Conservation (phyloP, 1,140 invertebrate species). For the Andrena cerasifolii region DNA sequence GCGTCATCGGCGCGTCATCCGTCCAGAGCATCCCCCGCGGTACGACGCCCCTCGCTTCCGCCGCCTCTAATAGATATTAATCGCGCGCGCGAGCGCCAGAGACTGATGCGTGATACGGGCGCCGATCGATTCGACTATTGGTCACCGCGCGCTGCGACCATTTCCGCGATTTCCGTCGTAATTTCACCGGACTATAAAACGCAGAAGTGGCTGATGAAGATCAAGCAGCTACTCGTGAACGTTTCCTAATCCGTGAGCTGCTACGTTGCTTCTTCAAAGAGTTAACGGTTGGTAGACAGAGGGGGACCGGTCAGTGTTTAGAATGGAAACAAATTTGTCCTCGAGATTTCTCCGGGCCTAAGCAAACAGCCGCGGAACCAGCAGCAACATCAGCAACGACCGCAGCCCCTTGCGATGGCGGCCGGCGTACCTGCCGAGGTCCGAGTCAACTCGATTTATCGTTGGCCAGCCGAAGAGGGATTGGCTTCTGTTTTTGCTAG, state of each 20-base stretch:
- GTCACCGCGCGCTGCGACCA: no score
- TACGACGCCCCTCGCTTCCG: constrained; percentile 72
- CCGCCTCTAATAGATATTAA: constrained; percentile 80
- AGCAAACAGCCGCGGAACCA: constrained; percentile 18
- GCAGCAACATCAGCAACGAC: neutral
- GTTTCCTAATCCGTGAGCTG: no score
- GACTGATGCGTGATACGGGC: constrained; percentile 48
- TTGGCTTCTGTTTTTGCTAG: constrained; percentile 64
- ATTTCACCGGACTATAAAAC: no score
- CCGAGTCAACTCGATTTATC: constrained; percentile 57
- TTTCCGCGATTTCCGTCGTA: no score
- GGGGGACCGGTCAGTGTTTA: constrained; percentile 10
- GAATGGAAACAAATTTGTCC: constrained; percentile 50
- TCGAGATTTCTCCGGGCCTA: constrained; percentile 22
- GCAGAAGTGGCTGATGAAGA: no score
- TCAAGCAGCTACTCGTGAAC: no score
- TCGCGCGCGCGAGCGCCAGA: constrained; percentile 47
- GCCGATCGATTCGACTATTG: constrained; percentile 51
- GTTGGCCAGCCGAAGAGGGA: constrained; percentile 31
- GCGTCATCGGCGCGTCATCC: constrained; percentile 74
- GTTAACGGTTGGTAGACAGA: no score
- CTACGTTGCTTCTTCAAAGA: no score
- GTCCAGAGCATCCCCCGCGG: constrained; percentile 41
- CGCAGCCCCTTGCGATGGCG: no score
- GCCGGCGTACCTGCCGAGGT: constrained; percentile 44